Evolutionary conservation across 2,888 invertebrate genomes (phyloP).

Genomic region (Erynnis tages): DNA sequence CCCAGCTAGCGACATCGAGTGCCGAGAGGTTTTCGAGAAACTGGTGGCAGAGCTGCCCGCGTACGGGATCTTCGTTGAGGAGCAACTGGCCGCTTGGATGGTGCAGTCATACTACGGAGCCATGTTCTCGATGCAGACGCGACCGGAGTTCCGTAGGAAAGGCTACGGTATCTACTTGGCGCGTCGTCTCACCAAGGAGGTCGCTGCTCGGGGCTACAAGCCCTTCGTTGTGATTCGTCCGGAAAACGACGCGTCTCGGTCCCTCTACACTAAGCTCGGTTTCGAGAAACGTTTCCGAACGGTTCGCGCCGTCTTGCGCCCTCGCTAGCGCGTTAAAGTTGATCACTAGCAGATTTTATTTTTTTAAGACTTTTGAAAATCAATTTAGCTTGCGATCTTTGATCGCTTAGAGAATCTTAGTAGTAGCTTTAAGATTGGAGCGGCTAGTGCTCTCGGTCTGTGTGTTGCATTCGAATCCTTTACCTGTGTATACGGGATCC

Average conservation of each 20-base stretch:
- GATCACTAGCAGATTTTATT: conserved; percentile 79
- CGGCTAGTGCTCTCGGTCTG: conserved; percentile 73
- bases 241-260: conserved; percentile 92
- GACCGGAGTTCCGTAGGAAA: conserved; percentile 87
- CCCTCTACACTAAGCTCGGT: conserved; percentile 91
- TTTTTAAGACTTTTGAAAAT: conserved; percentile 81
- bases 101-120: conserved; percentile 95
- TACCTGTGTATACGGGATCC: conserved; percentile 13
- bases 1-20: conserved; percentile 94
- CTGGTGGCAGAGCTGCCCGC: conserved; percentile 89
- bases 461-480: conserved; percentile 27
- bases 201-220: conserved; percentile 87
- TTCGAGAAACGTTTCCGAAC: conserved; percentile 90
- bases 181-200: conserved; percentile 83
- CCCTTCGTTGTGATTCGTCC: conserved; percentile 93
- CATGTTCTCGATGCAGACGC: conserved; percentile 95
- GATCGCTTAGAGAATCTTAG: conserved; percentile 77
- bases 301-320: conserved; percentile 88
- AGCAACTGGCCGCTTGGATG: conserved; percentile 93
- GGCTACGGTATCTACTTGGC: conserved; percentile 90
- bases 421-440: conserved; percentile 76
- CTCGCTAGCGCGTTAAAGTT: conserved; percentile 68
- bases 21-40: conserved; percentile 90
- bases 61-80: conserved; percentile 89
- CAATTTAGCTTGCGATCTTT: conserved; percentile 78